Conservation (phyloP, 2,888 invertebrate species). For the Zonitis immaculata region DNA sequence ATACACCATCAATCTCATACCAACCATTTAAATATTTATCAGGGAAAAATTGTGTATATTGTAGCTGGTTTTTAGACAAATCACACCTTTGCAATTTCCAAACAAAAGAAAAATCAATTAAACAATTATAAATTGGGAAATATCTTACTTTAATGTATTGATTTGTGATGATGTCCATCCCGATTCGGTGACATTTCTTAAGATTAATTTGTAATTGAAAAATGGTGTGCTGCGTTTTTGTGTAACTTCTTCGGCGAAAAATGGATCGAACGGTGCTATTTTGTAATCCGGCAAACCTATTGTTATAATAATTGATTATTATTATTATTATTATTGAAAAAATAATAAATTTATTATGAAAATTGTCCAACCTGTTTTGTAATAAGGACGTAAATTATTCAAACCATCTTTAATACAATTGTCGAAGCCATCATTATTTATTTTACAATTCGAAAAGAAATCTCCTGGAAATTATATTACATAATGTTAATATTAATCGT, state of each 20-base stretch:
- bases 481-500: not conserved
- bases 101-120: too few relatives aligned
- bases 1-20: constrained; percentile 60
- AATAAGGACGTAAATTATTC: constrained; percentile 66
- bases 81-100: too few relatives aligned
- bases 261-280: constrained; percentile 74
- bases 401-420: constrained; percentile 67
- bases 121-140: not conserved
- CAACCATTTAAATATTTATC: constrained; percentile 69
- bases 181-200: constrained; percentile 69
- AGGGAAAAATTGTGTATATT: constrained; percentile 78
- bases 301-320: not conserved
- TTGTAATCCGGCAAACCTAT: constrained; percentile 68
- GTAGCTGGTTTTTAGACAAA: constrained; percentile 58
- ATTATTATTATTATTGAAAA: too few relatives aligned
- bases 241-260: constrained; percentile 63
- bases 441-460: constrained; percentile 57
- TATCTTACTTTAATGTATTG: constrained; percentile 65
- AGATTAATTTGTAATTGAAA: constrained; percentile 63
- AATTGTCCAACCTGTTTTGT: constrained; percentile 67
- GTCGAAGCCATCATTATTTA: constrained; percentile 61
- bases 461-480: constrained; percentile 35
- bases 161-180: constrained; percentile 75
- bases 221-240: constrained; percentile 59
- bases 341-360: too few relatives aligned